Percentiles rank a stretch among this genome's conserved stretches.
Evolutionary conservation across 1,140 invertebrate genomes (phyloP).

Genomic region (Paralvinella palmiformis): DNA sequence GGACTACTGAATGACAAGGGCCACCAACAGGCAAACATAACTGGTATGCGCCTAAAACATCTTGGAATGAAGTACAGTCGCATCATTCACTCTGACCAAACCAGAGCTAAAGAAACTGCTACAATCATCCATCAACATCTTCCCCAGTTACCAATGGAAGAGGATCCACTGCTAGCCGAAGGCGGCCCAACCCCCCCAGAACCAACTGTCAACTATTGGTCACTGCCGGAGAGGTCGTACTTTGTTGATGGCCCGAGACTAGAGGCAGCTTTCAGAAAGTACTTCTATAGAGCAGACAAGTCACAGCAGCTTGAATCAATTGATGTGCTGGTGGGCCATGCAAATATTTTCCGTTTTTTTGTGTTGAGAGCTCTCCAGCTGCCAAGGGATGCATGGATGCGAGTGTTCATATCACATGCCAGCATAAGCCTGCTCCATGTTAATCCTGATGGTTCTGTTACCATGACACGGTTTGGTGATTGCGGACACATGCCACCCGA

Average conservation of each 20-base stretch:
- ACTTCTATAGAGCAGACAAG: conserved; percentile 15
- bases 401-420: conserved; percentile 18
- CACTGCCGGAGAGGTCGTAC: conserved; percentile 4
- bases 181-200: conserved; percentile 13
- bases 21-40: conserved; percentile 12
- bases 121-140: conserved; percentile 13
- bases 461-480: conserved; percentile 14
- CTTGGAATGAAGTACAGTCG: conserved; percentile 5
- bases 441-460: conserved; percentile 11
- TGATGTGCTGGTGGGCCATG: conserved; percentile 18
- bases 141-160: conserved; percentile 6
- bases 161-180: conserved; percentile 13
- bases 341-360: conserved; percentile 17
- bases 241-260: conserved; percentile 13
- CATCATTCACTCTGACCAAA: conserved; percentile 13
- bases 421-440: conserved; percentile 12
- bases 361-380: conserved; percentile 15
- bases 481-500: conserved; percentile 15
- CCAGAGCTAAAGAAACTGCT: conserved; percentile 18
- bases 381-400: conserved; percentile 17
- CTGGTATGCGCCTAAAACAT: conserved; percentile 10
- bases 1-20: background rate
- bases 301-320: background rate
- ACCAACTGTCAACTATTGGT: conserved; percentile 16
- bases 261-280: conserved; percentile 19